Evolutionary conservation across 2,888 invertebrate genomes (phyloP).

Genomic region (Xanthia icteritia): DNA sequence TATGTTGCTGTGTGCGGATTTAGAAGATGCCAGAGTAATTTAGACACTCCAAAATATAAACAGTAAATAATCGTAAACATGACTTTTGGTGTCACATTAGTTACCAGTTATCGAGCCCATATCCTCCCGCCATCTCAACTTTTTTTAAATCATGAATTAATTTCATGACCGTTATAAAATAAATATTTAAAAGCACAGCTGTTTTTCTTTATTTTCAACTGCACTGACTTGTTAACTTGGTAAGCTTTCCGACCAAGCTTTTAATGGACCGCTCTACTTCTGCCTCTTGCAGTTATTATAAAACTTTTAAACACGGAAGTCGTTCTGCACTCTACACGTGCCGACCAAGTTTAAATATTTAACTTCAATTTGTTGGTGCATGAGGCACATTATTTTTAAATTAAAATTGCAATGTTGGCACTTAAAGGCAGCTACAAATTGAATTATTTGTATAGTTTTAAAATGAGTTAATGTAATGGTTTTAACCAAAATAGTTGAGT

Average conservation of each 20-base stretch:
- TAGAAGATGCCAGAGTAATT: not conserved
- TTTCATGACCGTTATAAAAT: not conserved
- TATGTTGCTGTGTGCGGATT: not conserved
- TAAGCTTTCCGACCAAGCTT: constrained; percentile 29
- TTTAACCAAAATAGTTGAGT: not conserved
- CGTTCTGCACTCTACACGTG: constrained; percentile 16
- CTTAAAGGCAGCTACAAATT: not conserved
- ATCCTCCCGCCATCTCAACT: too few relatives aligned
- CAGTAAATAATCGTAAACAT: not conserved
- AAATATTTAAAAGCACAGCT: not conserved
- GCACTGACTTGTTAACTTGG: constrained; percentile 19
- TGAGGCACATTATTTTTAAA: not conserved
- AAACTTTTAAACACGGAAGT: constrained; percentile 42
- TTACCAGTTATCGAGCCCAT: too few relatives aligned
- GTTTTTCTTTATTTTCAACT: not conserved
- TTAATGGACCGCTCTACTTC: constrained; percentile 44
- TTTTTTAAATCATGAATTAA: not conserved
- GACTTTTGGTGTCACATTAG: too few relatives aligned
- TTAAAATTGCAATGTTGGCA: not conserved
- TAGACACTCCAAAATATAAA: not conserved
- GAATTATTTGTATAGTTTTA: not conserved
- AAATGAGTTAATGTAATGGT: not conserved
- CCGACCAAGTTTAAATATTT: constrained; percentile 35
- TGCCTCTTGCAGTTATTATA: constrained; percentile 41
- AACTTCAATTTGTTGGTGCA: constrained; percentile 8